These are phyloP conservation scores for Schizopygopsis pylzovi DNA, from an alignment of 2,797 vertebrate species.

Conservation along the genomic window DNA sequence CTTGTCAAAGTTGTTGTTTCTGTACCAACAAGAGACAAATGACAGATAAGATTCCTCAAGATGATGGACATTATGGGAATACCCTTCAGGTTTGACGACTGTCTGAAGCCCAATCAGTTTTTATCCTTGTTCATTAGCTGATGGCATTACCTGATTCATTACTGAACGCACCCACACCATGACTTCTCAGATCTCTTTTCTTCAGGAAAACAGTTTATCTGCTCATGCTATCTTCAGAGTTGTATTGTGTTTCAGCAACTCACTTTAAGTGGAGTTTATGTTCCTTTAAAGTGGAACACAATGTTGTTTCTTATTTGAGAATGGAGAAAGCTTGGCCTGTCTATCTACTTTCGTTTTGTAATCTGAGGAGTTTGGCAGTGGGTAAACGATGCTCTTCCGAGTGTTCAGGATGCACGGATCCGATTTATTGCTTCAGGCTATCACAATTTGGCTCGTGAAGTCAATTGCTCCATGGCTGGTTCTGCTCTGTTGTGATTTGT, in stretches of 20 bases:
- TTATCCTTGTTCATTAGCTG: not conserved
- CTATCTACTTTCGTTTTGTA: not conserved
- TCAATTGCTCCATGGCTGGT: not conserved
- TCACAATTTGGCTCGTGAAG: not conserved
- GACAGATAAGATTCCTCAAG: not conserved
- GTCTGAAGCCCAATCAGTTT: not conserved
- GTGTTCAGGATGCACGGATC: not conserved
- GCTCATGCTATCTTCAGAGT: not conserved
- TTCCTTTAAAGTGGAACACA: slow-evolving; percentile 5
- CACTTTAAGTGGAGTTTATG: not conserved
- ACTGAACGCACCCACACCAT: not conserved
- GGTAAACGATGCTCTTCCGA: not conserved
- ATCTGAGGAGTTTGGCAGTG: not conserved
- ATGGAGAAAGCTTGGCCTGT: not conserved
- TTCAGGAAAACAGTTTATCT: not conserved
- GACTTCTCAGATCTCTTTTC: not conserved
- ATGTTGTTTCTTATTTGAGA: not conserved
- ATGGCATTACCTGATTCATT: not conserved
- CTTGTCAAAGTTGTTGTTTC: not conserved
- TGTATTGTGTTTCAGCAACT: not conserved
- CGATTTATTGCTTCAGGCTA: not conserved
- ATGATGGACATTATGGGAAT: not conserved
- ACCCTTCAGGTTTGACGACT: not conserved
- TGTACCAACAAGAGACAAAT: not conserved
- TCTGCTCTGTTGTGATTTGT: not conserved